Percentiles rank a stretch among this genome's conserved stretches.
These are phyloP conservation scores for Eciton burchellii DNA, from an alignment of 1,140 invertebrate genomes.

Conservation along the genomic window DNA sequence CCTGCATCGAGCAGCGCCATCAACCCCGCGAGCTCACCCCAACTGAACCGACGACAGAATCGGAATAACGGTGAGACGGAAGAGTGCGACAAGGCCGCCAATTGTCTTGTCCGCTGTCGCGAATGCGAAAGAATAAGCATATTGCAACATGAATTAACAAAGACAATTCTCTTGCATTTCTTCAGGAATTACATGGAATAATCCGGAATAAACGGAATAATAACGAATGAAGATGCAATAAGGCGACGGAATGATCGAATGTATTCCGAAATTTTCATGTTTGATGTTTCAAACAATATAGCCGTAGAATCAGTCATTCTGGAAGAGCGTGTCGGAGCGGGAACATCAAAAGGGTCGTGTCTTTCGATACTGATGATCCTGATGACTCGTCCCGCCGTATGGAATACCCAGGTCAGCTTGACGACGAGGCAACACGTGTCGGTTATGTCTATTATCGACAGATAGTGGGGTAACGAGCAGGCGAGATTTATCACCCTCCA, in stretches of 20 bases:
- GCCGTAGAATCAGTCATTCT: conserved; percentile 27
- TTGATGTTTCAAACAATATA: not conserved
- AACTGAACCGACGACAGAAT: conserved; percentile 51
- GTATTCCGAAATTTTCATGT: not conserved
- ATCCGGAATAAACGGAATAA: not conserved
- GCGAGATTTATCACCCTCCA: conserved; percentile 80
- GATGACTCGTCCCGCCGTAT: conserved; percentile 55
- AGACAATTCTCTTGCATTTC: not conserved
- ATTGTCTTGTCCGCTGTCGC: conserved; percentile 4
- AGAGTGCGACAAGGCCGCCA: conserved; percentile 42
- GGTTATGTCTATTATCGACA: conserved; percentile 81
- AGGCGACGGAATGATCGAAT: not conserved
- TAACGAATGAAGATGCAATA: not conserved
- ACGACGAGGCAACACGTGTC: conserved; percentile 82
- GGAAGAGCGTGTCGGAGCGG: not conserved
- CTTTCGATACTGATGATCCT: conserved; percentile 65
- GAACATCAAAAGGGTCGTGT: conserved; percentile 1
- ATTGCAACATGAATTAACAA: not conserved
- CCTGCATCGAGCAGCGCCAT: conserved; percentile 45
- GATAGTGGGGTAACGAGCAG: conserved; percentile 77
- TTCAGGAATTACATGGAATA: too few relatives aligned
- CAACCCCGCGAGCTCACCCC: conserved; percentile 48
- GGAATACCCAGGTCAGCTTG: conserved; percentile 75
- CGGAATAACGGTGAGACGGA: conserved; percentile 32
- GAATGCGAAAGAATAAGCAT: conserved; percentile 21